phyloP scores from a whole-genome alignment of 2,797 vertebrate species.

The Fistularia tabacaria region DNA sequence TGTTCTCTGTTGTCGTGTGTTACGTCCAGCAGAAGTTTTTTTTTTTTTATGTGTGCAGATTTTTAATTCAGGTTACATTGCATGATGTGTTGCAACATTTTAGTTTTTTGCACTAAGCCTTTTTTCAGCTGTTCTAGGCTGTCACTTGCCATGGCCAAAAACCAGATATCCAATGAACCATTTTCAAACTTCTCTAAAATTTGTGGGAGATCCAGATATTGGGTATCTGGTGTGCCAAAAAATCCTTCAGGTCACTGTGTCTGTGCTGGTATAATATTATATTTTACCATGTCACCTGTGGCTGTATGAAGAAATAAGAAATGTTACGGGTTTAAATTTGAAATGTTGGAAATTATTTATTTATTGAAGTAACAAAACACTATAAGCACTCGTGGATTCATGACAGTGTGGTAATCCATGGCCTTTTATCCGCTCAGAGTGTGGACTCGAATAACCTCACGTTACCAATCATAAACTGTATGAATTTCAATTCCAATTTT shows the following conservation, averaged over 20 bases:
- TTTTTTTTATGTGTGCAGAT: constrained; percentile 42
- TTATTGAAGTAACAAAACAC: constrained; percentile 27
- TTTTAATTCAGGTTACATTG: constrained; percentile 53
- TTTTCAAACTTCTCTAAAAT: constrained; percentile 29
- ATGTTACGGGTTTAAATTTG: constrained; percentile 48
- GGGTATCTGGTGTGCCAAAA: constrained; percentile 68
- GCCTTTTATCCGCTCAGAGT: constrained; percentile 56
- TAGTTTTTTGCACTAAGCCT: constrained; percentile 71
- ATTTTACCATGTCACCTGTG: constrained; percentile 57
- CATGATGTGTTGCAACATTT: constrained; percentile 69
- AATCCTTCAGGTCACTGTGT: constrained; percentile 73
- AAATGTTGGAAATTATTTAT: constrained; percentile 23
- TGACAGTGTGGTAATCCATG: constrained; percentile 53
- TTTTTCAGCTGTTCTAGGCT: constrained; percentile 71
- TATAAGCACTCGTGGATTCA: constrained; percentile 44
- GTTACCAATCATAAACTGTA: constrained; percentile 22
- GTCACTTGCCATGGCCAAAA: constrained; percentile 63
- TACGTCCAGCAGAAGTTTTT: constrained; percentile 50
- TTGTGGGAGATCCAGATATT: constrained; percentile 24
- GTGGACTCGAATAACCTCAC: constrained; percentile 52
- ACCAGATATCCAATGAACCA: constrained; percentile 47
- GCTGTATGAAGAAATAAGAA: constrained; percentile 54
- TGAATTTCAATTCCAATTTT: too few species aligned
- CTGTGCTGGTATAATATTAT: constrained; percentile 58
- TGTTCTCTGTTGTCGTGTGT: constrained; percentile 51